phyloP scores from a whole-genome alignment of 2,888 invertebrate species.

The Terebella lapidaria region DNA sequence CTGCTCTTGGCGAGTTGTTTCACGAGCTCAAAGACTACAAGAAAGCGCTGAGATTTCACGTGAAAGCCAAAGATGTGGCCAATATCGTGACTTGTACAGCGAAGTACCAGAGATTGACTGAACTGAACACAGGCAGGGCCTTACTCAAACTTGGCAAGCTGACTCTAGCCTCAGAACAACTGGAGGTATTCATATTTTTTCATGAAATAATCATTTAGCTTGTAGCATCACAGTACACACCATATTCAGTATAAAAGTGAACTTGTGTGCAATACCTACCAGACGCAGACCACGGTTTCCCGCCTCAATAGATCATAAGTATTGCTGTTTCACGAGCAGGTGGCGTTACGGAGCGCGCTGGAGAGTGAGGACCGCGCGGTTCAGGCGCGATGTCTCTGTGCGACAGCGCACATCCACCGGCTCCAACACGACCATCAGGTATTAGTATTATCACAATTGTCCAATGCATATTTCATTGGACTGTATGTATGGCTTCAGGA shows the following conservation, averaged over 20 bases:
- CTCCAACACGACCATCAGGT: constrained; percentile 53
- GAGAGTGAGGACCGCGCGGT: constrained; percentile 53
- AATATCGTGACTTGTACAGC: constrained; percentile 63
- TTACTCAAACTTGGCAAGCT: constrained; percentile 79
- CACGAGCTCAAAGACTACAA: constrained; percentile 25
- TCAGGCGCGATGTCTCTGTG: constrained; percentile 54
- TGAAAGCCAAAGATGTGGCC: constrained; percentile 79
- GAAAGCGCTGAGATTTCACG: constrained; percentile 72
- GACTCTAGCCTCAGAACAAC: constrained; percentile 86
- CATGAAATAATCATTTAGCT: too few relatives aligned
- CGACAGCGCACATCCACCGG: constrained; percentile 55
- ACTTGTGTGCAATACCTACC: too few relatives aligned
- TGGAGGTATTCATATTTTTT: too few relatives aligned
- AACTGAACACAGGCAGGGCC: constrained; percentile 83
- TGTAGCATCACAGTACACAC: too few relatives aligned
- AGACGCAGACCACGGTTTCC: too few relatives aligned
- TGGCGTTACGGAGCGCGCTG: constrained; percentile 54
- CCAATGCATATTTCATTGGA: too few relatives aligned
- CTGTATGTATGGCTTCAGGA: too few relatives aligned
- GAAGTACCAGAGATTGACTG: constrained; percentile 71
- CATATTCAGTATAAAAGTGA: too few relatives aligned
- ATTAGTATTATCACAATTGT: too few relatives aligned
- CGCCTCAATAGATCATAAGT: too few relatives aligned
- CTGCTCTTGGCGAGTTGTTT: constrained; percentile 29
- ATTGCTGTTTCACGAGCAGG: too few relatives aligned